Percentiles rank a stretch among this genome's conserved stretches.
Evolutionary conservation across 2,797 vertebrate species (phyloP).

Genomic region (Cossypha heuglini): DNA sequence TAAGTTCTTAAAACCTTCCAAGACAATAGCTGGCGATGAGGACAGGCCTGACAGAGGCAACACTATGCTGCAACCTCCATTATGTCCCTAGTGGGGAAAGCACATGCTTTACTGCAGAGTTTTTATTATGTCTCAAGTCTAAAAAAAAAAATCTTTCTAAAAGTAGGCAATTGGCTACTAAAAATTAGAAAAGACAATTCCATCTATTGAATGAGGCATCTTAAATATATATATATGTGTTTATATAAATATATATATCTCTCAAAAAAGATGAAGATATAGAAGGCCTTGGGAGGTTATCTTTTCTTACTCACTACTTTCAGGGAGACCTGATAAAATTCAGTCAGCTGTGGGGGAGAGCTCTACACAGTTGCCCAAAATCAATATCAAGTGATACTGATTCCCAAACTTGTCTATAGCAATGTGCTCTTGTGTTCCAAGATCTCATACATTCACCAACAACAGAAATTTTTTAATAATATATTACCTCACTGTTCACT

Average conservation of each 20-base stretch:
- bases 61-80: neutral
- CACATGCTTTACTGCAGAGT: neutral
- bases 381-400: neutral
- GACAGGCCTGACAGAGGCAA: neutral
- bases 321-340: neutral
- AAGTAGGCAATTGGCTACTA: neutral
- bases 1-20: neutral
- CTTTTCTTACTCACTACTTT: neutral
- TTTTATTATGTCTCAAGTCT: neutral
- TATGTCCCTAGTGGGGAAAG: neutral
- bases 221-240: neutral
- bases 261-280: neutral
- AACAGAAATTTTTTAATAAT: neutral
- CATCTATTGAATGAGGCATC: neutral
- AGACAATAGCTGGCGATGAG: neutral
- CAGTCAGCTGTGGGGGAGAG: neutral
- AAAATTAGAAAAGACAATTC: neutral
- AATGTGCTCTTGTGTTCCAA: neutral
- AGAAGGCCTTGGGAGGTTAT: neutral
- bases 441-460: neutral
- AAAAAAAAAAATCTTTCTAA: neutral
- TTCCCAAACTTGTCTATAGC: neutral
- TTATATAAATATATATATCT: neutral
- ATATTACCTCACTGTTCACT: neutral
- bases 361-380: neutral